Evolutionary conservation across 2,113 vertebrate species (phyloP).

Genomic region (Nothocercus julius): DNA sequence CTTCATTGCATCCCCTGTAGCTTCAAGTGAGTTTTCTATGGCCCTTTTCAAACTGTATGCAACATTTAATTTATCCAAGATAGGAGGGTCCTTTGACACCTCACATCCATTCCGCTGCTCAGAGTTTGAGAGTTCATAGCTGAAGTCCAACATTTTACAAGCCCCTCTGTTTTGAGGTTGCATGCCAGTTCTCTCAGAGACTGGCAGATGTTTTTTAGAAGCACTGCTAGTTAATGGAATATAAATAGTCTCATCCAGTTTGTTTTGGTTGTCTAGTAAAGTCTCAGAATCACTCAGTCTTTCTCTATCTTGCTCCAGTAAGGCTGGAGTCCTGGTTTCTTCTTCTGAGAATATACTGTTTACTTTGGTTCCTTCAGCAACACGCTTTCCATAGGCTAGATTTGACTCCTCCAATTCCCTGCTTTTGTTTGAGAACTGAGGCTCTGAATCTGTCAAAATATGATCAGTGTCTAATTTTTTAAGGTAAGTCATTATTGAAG

Average conservation of each 20-base stretch:
- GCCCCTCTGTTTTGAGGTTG: not conserved
- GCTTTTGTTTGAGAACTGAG: not conserved
- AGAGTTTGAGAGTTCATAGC: not conserved
- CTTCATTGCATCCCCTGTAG: not conserved
- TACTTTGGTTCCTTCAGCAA: slow-evolving; percentile 15
- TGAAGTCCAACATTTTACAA: not conserved
- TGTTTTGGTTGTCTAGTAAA: slow-evolving; percentile 50
- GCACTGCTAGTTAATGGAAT: slow-evolving; percentile 76
- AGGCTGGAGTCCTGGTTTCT: not conserved
- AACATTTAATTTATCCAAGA: not conserved
- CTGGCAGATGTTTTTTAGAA: slow-evolving; percentile 32
- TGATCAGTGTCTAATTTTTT: slow-evolving; percentile 75
- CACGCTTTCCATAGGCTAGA: slow-evolving; percentile 9
- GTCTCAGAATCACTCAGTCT: slow-evolving; percentile 55
- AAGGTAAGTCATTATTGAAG: slow-evolving; percentile 81
- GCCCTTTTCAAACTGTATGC: not conserved
- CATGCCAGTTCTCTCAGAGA: not conserved
- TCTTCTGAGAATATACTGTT: not conserved
- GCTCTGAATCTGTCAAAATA: slow-evolving; percentile 17
- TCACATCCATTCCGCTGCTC: slow-evolving; percentile 26
- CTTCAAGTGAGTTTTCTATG: not conserved
- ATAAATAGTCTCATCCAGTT: slow-evolving; percentile 76
- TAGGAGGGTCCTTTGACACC: not conserved
- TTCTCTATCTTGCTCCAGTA: slow-evolving; percentile 41
- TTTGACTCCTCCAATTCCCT: not conserved